Conservation (phyloP, 2,888 invertebrate species). For the Mythimna ferrago region DNA sequence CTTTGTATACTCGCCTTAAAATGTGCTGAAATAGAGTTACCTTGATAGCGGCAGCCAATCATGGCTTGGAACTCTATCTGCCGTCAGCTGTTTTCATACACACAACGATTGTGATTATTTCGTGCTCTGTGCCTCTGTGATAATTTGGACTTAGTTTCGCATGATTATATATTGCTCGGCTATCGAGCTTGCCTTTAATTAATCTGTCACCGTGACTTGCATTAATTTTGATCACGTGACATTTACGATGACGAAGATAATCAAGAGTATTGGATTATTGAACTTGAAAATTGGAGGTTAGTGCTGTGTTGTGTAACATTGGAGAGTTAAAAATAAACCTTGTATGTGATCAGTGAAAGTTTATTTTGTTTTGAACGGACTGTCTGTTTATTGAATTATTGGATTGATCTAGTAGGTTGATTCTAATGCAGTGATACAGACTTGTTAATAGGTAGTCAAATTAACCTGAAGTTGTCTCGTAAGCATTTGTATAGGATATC, state of each 20-base stretch:
- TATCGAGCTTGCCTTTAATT: slow-evolving; percentile 3
- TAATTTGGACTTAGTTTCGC: slow-evolving; percentile 14
- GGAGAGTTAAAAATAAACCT: slow-evolving; percentile 22
- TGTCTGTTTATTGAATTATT: background rate
- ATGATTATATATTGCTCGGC: background rate
- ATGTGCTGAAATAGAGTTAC: slow-evolving; percentile 50
- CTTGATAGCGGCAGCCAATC: slow-evolving; percentile 58
- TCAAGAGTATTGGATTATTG: slow-evolving; percentile 71
- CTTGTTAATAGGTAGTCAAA: background rate
- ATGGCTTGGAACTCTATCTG: slow-evolving; percentile 20
- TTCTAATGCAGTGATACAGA: background rate
- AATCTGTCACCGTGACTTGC: slow-evolving; percentile 35
- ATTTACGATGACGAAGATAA: slow-evolving; percentile 67
- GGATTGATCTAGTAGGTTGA: background rate
- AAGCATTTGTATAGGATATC: background rate
- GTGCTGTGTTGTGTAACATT: slow-evolving; percentile 59
- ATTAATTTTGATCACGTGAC: slow-evolving; percentile 46
- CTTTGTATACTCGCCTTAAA: slow-evolving; percentile 37
- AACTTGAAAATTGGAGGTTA: slow-evolving; percentile 78
- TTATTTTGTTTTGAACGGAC: slow-evolving; percentile 18
- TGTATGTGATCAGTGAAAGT: slow-evolving; percentile 29
- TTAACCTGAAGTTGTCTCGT: background rate
- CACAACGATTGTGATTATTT: slow-evolving; percentile 26
- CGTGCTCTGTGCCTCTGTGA: slow-evolving; percentile 12
- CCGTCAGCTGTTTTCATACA: slow-evolving; percentile 59